A percentile compares a stretch with the other conserved stretches of the same genome.
These are phyloP conservation scores for Eutrigla gurnardus DNA, from an alignment of 2,797 vertebrate species.

Conservation along the genomic window DNA sequence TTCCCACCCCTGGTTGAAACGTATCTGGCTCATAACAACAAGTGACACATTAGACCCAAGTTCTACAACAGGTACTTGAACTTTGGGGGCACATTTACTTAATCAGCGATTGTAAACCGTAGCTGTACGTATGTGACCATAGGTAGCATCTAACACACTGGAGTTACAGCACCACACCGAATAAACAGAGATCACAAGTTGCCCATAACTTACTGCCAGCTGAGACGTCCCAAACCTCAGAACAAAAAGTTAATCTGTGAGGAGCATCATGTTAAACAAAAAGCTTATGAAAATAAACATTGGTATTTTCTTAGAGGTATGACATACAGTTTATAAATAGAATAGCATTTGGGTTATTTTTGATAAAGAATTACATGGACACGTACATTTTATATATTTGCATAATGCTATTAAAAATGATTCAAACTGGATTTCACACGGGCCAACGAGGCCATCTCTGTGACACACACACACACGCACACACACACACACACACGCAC, in stretches of 20 bases:
- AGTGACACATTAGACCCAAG: conserved; percentile 55
- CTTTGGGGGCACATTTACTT: conserved; percentile 53
- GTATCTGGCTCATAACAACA: conserved; percentile 54
- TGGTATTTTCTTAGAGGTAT: conserved; percentile 78
- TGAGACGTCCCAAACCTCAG: conserved; percentile 67
- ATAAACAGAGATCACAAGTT: conserved; percentile 59
- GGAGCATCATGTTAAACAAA: conserved; percentile 66
- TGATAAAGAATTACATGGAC: conserved; percentile 78
- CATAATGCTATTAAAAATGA: conserved; percentile 70
- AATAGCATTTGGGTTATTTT: conserved; percentile 78
- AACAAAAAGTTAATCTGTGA: conserved; percentile 51
- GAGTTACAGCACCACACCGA: conserved; percentile 67
- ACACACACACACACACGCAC: background rate
- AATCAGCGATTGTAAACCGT: conserved; percentile 56
- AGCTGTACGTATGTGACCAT: conserved; percentile 62
- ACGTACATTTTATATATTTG: conserved; percentile 79
- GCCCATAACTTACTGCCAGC: conserved; percentile 49
- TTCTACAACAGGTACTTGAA: conserved; percentile 46
- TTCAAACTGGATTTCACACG: conserved; percentile 65
- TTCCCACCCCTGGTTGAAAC: conserved; percentile 59
- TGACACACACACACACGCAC: background rate
- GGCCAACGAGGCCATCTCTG: conserved; percentile 23
- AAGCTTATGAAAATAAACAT: conserved; percentile 83
- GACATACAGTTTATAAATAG: conserved; percentile 82
- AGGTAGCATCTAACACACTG: conserved; percentile 72